These are phyloP conservation scores for Apocheima hispidaria DNA, from an alignment of 2,888 invertebrate species.

Conservation along the genomic window DNA sequence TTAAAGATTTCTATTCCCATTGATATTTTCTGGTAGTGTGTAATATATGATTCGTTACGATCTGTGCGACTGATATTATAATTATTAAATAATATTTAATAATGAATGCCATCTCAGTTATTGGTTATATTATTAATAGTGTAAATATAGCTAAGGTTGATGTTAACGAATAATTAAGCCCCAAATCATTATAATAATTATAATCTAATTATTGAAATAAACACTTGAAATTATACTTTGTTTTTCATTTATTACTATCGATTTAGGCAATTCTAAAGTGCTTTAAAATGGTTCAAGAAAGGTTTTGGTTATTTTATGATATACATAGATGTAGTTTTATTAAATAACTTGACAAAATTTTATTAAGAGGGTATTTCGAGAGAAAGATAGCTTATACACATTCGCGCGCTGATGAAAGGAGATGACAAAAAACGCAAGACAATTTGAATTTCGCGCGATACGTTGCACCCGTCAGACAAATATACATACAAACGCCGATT, in stretches of 20 bases:
- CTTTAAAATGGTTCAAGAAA: too few relatives aligned
- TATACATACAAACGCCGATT: too few relatives aligned
- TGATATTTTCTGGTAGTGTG: conserved; percentile 13
- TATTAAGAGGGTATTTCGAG: too few relatives aligned
- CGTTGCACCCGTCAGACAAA: too few relatives aligned
- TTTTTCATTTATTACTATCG: conserved; percentile 24
- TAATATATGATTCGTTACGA: conserved; percentile 27
- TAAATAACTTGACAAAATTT: too few relatives aligned
- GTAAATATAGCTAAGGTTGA: conserved; percentile 40
- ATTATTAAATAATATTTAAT: conserved; percentile 20
- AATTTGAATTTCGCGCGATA: too few relatives aligned
- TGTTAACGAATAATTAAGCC: conserved; percentile 41
- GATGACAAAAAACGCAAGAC: too few relatives aligned
- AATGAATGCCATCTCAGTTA: conserved; percentile 47
- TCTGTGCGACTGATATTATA: conserved; percentile 49
- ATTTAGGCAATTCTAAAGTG: too few relatives aligned
- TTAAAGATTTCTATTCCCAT: not conserved
- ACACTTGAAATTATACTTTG: conserved; percentile 40
- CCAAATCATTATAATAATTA: conserved; percentile 44
- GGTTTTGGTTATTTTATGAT: too few relatives aligned
- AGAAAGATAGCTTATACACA: too few relatives aligned
- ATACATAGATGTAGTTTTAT: too few relatives aligned
- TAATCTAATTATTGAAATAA: conserved; percentile 47
- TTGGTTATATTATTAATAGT: conserved; percentile 39
- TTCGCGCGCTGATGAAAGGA: too few relatives aligned